Base-by-base conservation (phyloP, 2,888 invertebrate genomes). In the Mylabris sibirica region DNA sequence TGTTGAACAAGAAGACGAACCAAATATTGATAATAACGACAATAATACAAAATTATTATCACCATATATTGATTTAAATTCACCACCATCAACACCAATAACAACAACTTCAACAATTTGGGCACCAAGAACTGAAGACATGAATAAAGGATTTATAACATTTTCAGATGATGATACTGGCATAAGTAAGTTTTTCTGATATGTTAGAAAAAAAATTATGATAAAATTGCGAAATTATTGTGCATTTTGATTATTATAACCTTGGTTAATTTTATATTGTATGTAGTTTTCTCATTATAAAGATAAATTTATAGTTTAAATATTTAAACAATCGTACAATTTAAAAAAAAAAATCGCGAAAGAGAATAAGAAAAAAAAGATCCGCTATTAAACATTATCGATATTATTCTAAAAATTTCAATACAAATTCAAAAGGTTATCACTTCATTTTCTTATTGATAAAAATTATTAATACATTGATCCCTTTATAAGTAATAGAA, bases 91-190 rank as follows among this genome's bases (percentile, higher is more conserved):
- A 59, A 69, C 78, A 49, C 91, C 92, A 24, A 90, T 90, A 82
- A 90, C 91, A 66, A 90, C 92, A 74, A 92, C 93, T 71, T 89
- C 90, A 80, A 90, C 90, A 77, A 91, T 94, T 82, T 94, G 95
- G 84, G 92, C 91, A 74, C 93, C 93, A 76, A 89, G 92, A 85
- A 92, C 94, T 78, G 90, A 95, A 89, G 96, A 96, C 86, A 97
- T 97, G 96, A 96, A 93, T 88, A 94, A 93, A 86, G 95, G 94
- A 85, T 97, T 93, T 89, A 90, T 96, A 83, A 92, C 92, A 86
- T 96, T 94, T 87, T 90, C 93, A 80, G 94, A 94, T 83, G 93
- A 94, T 87, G 92, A 93, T 85, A 88, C 90, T 75, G 93, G 93
- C 84, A 94, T 94, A 87, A 93, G 95, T 96, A 88, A 92, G 93